A percentile compares a stretch with the other conserved stretches of the same genome.
phyloP scores from a whole-genome alignment of 2,888 invertebrate species.

The Syritta pipiens region DNA sequence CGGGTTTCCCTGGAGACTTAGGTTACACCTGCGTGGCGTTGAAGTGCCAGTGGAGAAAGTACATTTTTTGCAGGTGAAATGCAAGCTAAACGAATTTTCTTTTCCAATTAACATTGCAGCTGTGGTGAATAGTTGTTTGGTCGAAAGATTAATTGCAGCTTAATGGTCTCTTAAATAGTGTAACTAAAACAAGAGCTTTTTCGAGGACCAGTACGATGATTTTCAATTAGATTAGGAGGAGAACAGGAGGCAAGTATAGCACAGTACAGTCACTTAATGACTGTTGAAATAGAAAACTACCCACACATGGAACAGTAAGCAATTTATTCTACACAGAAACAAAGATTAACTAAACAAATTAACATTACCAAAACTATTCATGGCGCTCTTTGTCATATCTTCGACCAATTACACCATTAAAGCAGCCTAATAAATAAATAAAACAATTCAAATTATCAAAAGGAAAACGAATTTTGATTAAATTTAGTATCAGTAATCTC shows the following conservation, averaged over 20 bases:
- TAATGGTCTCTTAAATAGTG: conserved; percentile 26
- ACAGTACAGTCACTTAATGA: too few relatives aligned
- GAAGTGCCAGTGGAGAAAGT: not conserved
- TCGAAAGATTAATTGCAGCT: conserved; percentile 51
- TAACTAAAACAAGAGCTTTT: not conserved
- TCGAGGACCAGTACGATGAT: not conserved
- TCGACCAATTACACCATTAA: too few relatives aligned
- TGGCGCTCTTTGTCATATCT: too few relatives aligned
- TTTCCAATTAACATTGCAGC: conserved; percentile 37
- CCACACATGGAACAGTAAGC: too few relatives aligned
- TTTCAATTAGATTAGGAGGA: conserved; percentile 37
- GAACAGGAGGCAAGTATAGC: too few relatives aligned
- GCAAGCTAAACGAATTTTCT: conserved; percentile 41
- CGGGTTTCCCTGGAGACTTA: conserved; percentile 1
- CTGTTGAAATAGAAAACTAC: not conserved
- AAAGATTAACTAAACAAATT: too few relatives aligned
- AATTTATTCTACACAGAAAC: too few relatives aligned
- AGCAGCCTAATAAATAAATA: too few relatives aligned
- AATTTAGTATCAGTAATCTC: too few relatives aligned
- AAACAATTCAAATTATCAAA: too few relatives aligned
- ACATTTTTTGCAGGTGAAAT: conserved; percentile 9
- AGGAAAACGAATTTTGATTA: too few relatives aligned
- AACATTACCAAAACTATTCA: too few relatives aligned
- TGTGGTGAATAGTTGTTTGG: conserved; percentile 14
- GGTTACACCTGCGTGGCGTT: not conserved